phyloP scores from a whole-genome alignment of 2,113 vertebrate species.

The Lepisosteus oculatus region DNA sequence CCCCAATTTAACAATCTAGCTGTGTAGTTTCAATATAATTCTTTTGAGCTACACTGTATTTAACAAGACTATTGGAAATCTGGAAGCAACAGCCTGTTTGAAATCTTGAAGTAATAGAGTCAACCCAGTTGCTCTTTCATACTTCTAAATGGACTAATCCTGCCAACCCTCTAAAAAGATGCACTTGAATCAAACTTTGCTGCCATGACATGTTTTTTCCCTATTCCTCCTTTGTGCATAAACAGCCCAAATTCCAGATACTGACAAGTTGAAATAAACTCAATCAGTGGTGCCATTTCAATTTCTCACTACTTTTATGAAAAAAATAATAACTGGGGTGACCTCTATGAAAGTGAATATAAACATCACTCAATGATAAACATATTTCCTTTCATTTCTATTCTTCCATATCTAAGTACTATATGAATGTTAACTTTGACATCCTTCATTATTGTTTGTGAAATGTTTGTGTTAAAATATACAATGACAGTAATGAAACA shows the following conservation, averaged over 20 bases:
- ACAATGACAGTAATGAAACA: neutral
- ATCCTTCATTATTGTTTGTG: neutral
- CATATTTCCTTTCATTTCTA: no score
- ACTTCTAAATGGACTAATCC: no score
- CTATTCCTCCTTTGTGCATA: neutral
- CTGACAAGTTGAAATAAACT: neutral
- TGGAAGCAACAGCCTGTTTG: no score
- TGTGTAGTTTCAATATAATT: no score
- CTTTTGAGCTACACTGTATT: no score
- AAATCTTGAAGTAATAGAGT: no score
- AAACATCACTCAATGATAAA: neutral
- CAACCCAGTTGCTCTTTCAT: no score
- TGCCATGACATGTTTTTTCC: neutral
- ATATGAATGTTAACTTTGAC: neutral
- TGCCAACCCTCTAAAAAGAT: no score
- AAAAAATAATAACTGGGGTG: neutral
- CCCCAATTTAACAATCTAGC: no score
- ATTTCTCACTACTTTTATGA: neutral
- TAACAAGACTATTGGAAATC: no score
- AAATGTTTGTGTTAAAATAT: neutral
- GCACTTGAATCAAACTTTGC: no score
- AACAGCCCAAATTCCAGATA: neutral
- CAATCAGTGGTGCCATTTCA: conserved; percentile 2
- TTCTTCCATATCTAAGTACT: neutral
- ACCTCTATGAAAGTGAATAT: neutral